Evolutionary conservation across 2,888 invertebrate species (phyloP), one percentile per base, ranked within the genome.

Genomic region (Drosophila falleni): DNA sequence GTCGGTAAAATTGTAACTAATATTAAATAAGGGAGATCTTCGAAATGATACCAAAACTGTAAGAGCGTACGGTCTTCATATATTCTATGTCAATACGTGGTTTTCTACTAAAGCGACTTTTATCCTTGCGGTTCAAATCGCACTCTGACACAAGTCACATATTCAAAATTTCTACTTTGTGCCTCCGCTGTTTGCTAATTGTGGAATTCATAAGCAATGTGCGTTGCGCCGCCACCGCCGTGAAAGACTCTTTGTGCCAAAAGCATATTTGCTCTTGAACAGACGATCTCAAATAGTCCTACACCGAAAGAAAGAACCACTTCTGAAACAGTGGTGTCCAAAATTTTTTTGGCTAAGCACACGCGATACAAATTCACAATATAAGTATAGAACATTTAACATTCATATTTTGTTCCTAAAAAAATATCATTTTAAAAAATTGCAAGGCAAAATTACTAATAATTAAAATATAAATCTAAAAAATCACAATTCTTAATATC

Each of bases 191-290:
- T n/a, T 13, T 51, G 46, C 26, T 41, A 33, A 69, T 29, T 85
- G 60, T 72, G 86, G 86, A 87, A 83, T 83, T 85, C 71, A 74
- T 72, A 74, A 87, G 82, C 74, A 77, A 77, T 87, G 83, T 80
- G 82, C 85, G 74, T 79, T 74, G 42, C 74, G 73, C 62, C 42
- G 58, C 46, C 64, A 41, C 63, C 42, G 47, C 23, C 47, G 37
- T 49, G 58, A 44, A 64, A 76, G 16, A 31, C 31, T 54, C 44
- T 75, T 58, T 78, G 72, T 68, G 69, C 54, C 65, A 71, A 77
- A 85, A 71, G 80, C 74, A 84, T 87, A 81, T 85, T 80, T 82
- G 80, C 66, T 64, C 58, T 63, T 72, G 67, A 71, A 69, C 69
- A 78, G 71, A 80, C 63, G 68, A 66, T 74, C 65, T 63, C 65